A percentile compares a stretch with the other conserved stretches of the same genome.
phyloP scores from a whole-genome alignment of 2,113 vertebrate species.

The Shinisaurus crocodilurus region DNA sequence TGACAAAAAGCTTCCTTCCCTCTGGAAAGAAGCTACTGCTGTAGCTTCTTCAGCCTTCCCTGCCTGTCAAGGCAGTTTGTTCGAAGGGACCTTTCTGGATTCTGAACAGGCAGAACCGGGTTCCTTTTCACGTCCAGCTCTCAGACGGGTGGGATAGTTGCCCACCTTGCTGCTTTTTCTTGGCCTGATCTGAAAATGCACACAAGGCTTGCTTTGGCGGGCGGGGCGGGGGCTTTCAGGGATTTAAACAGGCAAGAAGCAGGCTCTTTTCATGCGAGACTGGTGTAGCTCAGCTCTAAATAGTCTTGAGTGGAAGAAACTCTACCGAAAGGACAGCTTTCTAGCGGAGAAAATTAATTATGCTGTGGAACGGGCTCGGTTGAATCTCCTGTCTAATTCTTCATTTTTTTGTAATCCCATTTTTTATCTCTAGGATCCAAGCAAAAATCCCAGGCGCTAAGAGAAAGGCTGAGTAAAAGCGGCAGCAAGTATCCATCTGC shows the following conservation, averaged over 20 bases:
- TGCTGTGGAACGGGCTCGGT: neutral
- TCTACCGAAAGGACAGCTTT: neutral
- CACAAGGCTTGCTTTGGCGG: too few relatives aligned
- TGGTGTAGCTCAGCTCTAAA: neutral
- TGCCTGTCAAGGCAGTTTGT: neutral
- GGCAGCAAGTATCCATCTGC: slow-evolving; percentile 48
- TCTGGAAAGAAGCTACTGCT: neutral
- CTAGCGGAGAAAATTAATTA: neutral
- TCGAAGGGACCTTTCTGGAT: neutral
- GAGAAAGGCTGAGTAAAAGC: slow-evolving; percentile 92
- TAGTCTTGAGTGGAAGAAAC: accelerated
- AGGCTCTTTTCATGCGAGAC: neutral
- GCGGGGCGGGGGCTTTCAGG: neutral
- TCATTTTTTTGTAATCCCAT: neutral
- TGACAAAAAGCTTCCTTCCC: neutral
- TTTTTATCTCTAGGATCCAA: slow-evolving; percentile 86
- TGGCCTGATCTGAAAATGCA: neutral
- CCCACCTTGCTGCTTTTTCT: too few relatives aligned
- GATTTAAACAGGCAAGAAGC: neutral
- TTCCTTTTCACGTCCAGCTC: neutral
- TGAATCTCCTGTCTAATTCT: neutral
- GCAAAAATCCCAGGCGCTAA: slow-evolving; percentile 98
- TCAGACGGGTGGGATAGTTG: neutral
- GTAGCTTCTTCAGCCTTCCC: neutral
- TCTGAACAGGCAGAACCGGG: neutral